These are phyloP conservation scores for Syngnathoides biaculeatus DNA, from an alignment of 2,113 vertebrate species.

Conservation along the genomic window DNA sequence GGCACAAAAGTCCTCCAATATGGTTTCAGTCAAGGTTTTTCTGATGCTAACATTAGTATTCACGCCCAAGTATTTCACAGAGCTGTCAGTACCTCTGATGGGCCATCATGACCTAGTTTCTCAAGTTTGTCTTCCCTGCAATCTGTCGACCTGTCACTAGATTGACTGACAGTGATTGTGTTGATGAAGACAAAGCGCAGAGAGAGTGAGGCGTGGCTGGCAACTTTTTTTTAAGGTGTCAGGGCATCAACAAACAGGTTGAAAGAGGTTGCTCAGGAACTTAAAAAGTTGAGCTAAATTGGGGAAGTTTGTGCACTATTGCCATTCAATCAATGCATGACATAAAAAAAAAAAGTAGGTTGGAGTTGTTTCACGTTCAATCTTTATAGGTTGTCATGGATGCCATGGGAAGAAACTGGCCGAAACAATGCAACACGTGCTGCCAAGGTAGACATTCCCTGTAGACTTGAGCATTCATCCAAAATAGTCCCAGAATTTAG, in stretches of 20 bases:
- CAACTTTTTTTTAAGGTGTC: conserved; percentile 37
- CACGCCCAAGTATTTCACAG: conserved; percentile 56
- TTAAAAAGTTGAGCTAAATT: conserved; percentile 40
- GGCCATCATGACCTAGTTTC: conserved; percentile 65
- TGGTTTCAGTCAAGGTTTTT: conserved; percentile 23
- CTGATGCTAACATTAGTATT: conserved; percentile 56
- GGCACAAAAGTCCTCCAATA: conserved; percentile 6
- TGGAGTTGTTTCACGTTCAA: conserved; percentile 21
- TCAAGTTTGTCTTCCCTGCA: conserved; percentile 38
- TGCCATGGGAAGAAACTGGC: neutral
- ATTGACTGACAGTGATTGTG: conserved; percentile 53
- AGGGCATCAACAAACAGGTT: conserved; percentile 37
- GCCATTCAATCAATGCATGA: conserved; percentile 19
- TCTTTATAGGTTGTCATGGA: conserved; percentile 8
- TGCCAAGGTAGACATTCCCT: neutral
- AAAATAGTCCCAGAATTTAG: neutral
- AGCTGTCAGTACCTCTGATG: conserved; percentile 61
- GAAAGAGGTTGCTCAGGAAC: conserved; percentile 38
- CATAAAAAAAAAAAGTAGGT: conserved; percentile 26
- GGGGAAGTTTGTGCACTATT: conserved; percentile 22
- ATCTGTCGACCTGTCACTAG: conserved; percentile 49
- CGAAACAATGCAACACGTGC: conserved; percentile 13
- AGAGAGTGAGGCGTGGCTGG: conserved; percentile 3
- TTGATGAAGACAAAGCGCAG: conserved; percentile 45
- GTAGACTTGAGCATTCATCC: neutral